Conservation (phyloP, 2,113 vertebrate genomes). For the Circaetus gallicus region DNA sequence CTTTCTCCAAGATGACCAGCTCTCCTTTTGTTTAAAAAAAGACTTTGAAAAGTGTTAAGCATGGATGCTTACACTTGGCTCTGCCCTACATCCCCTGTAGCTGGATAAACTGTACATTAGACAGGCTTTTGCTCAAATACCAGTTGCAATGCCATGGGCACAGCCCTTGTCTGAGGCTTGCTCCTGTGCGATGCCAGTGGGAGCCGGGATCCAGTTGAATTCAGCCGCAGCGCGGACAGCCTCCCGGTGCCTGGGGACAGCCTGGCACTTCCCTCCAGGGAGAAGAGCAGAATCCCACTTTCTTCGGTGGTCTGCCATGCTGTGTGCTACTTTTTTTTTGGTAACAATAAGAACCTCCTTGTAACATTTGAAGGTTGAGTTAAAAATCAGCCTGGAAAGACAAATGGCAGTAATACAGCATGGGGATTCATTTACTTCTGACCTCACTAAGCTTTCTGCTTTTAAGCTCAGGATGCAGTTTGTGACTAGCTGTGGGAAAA, state of each 20-base stretch:
- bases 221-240: neutral
- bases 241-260: neutral
- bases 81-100: neutral
- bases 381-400: neutral
- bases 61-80: neutral
- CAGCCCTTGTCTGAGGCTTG: neutral
- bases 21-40: neutral
- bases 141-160: neutral
- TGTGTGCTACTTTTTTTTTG: neutral
- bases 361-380: neutral
- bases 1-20: neutral
- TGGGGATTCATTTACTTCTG: neutral
- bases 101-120: too few relatives aligned
- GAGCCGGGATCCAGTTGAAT: neutral
- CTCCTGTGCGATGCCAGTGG: fast-evolving
- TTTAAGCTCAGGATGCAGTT: neutral
- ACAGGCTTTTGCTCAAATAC: neutral
- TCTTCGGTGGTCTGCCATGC: neutral
- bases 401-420: neutral
- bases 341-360: neutral
- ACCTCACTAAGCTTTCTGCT: neutral
- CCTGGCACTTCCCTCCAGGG: neutral
- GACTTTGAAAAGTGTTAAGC: neutral
- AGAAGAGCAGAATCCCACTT: neutral
- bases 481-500: neutral